A percentile compares a stretch with the other conserved stretches of the same genome.
Conservation (phyloP, 2,888 invertebrate species). For the Ophion slaviceki region DNA sequence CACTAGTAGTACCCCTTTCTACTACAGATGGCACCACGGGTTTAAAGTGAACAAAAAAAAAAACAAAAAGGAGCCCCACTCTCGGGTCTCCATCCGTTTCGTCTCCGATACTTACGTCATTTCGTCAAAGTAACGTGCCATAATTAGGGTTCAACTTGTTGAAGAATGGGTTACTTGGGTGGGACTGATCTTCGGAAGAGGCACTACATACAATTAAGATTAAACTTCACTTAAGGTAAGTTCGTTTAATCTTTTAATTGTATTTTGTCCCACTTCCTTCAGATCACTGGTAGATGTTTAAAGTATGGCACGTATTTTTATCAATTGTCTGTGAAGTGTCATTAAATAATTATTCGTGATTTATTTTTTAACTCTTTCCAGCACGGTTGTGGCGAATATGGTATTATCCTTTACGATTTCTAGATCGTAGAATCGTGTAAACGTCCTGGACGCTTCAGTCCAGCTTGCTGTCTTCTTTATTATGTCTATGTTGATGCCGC, state of each 20-base stretch:
- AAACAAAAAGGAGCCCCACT: too few relatives aligned
- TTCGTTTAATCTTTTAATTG: slow-evolving; percentile 19
- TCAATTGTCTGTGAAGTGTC: slow-evolving; percentile 13
- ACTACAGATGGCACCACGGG: too few relatives aligned
- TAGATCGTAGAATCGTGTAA: slow-evolving; percentile 4
- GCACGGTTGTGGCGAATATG: slow-evolving; percentile 14
- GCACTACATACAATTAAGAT: background rate
- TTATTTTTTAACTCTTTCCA: background rate
- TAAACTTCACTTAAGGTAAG: slow-evolving; percentile 11
- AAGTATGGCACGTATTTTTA: slow-evolving; percentile 28
- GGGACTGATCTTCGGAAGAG: slow-evolving; percentile 13
- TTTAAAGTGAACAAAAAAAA: too few relatives aligned
- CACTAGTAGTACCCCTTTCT: too few relatives aligned
- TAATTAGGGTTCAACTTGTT: slow-evolving; percentile 14
- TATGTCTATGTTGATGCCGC: slow-evolving; percentile 2
- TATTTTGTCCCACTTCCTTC: slow-evolving; percentile 47
- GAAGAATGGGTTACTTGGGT: slow-evolving; percentile 6
- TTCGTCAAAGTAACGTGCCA: slow-evolving; percentile 18
- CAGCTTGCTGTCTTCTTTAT: slow-evolving; percentile 29
- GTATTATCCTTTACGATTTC: slow-evolving; percentile 15
- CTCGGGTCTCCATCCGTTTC: background rate
- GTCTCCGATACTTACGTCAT: slow-evolving; percentile 17
- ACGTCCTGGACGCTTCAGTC: slow-evolving; percentile 3
- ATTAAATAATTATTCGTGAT: slow-evolving; percentile 20
- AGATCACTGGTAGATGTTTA: slow-evolving; percentile 45